Evolutionary conservation across 2,113 vertebrate genomes (phyloP).

Genomic region (Machaerirhynchus nigripectus): DNA sequence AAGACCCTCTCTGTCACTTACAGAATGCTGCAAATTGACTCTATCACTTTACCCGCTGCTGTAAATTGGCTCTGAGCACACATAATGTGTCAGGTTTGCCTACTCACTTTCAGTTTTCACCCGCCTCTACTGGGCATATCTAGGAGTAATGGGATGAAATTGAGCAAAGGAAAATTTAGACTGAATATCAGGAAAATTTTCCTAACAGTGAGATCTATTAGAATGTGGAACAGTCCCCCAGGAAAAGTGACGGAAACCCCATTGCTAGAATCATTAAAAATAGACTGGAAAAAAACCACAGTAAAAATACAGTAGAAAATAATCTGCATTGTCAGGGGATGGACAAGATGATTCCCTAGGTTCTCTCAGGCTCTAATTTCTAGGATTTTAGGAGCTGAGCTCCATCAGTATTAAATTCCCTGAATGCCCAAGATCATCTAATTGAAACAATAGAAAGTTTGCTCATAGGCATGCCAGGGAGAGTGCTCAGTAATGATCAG

Average conservation of each 20-base stretch:
- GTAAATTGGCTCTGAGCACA: constrained; percentile 71
- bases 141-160: constrained; percentile 69
- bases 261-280: constrained; percentile 63
- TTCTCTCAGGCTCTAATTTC: constrained; percentile 50
- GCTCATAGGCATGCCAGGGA: constrained; percentile 62
- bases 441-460: constrained; percentile 70
- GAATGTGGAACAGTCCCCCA: constrained; percentile 60
- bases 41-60: constrained; percentile 61
- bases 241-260: constrained; percentile 56
- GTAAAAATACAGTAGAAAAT: constrained; percentile 52
- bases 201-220: constrained; percentile 68
- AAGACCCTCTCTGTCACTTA: constrained; percentile 62
- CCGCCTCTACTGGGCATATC: constrained; percentile 62
- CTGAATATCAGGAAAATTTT: constrained; percentile 65
- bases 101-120: constrained; percentile 68
- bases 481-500: constrained; percentile 59
- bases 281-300: constrained; percentile 34
- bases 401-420: constrained; percentile 63
- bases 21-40: constrained; percentile 69
- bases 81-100: constrained; percentile 65
- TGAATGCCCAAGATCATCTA: constrained; percentile 59
- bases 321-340: constrained; percentile 55
- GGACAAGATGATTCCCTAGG: constrained; percentile 43
- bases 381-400: constrained; percentile 60
- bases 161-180: constrained; percentile 69